Evolutionary conservation across 2,888 invertebrate species (phyloP).

Genomic region (Laothoe populi): DNA sequence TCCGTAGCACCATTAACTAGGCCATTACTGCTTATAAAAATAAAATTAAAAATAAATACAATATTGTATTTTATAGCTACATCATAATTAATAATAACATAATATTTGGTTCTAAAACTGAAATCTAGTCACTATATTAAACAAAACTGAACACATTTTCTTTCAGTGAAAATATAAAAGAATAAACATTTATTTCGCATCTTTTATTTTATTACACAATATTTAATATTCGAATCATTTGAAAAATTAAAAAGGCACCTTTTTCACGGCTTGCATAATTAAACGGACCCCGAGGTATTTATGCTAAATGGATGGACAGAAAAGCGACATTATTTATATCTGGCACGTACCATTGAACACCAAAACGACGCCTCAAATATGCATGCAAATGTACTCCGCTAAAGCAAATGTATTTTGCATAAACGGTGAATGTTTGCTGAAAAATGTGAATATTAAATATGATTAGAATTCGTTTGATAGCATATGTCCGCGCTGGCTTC

Average conservation of each 20-base stretch:
- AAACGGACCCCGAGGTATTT: conserved; percentile 56
- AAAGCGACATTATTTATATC: conserved; percentile 73
- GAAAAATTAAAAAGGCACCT: conserved; percentile 44
- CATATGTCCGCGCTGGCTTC: neutral
- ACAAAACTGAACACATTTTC: neutral
- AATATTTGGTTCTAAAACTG: too few relatives aligned
- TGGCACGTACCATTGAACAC: conserved; percentile 73
- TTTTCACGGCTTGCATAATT: conserved; percentile 54
- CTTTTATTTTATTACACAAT: conserved; percentile 18
- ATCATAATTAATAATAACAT: too few relatives aligned
- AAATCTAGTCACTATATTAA: too few relatives aligned
- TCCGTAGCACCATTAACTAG: too few relatives aligned
- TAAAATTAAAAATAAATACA: too few relatives aligned
- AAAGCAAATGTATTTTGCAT: conserved; percentile 58
- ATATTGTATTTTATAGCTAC: too few relatives aligned
- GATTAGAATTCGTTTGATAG: conserved; percentile 35
- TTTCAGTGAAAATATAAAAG: neutral
- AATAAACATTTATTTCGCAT: neutral
- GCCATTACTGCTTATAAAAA: too few relatives aligned
- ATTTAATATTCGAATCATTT: conserved; percentile 30
- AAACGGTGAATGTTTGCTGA: conserved; percentile 47
- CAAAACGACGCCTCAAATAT: conserved; percentile 57
- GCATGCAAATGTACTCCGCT: conserved; percentile 58
- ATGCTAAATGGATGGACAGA: conserved; percentile 59
- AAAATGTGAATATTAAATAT: conserved; percentile 47